Base-by-base conservation (phyloP, 2,797 vertebrate species). In the Pipistrellus pipistrellus region DNA sequence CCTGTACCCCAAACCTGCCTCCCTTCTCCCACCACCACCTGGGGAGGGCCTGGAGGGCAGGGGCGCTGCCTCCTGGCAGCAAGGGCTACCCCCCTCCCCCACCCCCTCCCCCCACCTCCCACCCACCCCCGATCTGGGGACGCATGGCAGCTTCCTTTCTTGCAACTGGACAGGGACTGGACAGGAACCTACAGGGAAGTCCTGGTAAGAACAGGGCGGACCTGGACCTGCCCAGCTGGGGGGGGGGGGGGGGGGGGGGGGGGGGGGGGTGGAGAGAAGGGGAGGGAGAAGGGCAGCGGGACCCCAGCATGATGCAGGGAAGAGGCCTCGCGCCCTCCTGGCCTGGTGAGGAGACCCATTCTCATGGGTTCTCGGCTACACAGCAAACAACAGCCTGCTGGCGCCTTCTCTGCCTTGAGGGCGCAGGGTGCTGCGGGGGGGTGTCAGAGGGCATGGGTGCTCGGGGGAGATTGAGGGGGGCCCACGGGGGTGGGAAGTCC, bases 291-390 rank as follows among this genome's bases (percentile, higher is more conserved):
- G 21, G 3, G 46, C 8, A 57, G n/a, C 15, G 11, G 17, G 21
- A 4, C 27, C 14, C 9, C 13, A 30, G 62, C 20, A 73, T 57
- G 72, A 18, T n/a, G 6, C 10, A 13, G 7, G 30, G 23, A 23
- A 0, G 10, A 0, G 4, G 5, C n/a, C 1, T 9, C 1, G 0
- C 2, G 0, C 7, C 35, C 3, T 53, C 38, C 21, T 0, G 38
- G 38, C 72, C 5, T 18, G 83, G 48, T 0, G 0, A 23, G 48
- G 48, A 35, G 64, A 68, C n/a, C 64, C 64, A 35, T 35, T 32
- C 64, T 68, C n/a, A 35, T 18, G 57, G 57, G 17, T 68, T 68
- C 64, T 35, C 64, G 9, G 2, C 14, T 17, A 68, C n/a, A 4
- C 1, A 15, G 20, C 64, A 35, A 32, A 68, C n/a, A 35, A 68